Percentiles rank a stretch among this genome's conserved stretches.
phyloP scores from a whole-genome alignment of 2,113 vertebrate species.

The Urocitellus parryii region DNA sequence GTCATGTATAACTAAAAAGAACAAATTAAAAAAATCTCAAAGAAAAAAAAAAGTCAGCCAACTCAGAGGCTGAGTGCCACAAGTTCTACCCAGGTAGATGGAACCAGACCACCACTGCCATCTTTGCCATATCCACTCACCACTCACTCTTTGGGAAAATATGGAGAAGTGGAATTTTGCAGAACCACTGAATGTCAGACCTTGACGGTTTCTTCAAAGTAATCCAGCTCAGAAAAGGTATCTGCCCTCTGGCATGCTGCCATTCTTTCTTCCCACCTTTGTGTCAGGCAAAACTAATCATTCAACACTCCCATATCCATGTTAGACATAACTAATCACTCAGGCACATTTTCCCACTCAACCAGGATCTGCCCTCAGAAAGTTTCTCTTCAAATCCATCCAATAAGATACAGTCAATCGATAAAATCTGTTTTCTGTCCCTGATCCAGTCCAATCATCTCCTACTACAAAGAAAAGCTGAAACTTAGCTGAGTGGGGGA shows the following conservation, averaged over 20 bases:
- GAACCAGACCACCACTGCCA: neutral
- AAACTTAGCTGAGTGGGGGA: neutral
- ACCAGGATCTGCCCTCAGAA: slow-evolving; percentile 13
- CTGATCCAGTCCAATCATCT: neutral
- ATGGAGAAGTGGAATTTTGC: neutral
- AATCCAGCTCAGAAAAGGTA: neutral
- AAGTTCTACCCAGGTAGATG: neutral
- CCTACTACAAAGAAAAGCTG: neutral
- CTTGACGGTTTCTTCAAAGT: neutral
- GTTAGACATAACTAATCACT: neutral
- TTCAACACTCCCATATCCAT: neutral
- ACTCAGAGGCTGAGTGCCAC: neutral
- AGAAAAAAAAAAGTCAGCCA: neutral
- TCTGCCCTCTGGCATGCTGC: neutral
- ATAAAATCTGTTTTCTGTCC: neutral
- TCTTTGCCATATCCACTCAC: neutral
- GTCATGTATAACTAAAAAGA: no score
- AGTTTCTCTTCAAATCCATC: neutral
- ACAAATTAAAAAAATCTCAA: no score
- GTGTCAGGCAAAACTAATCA: neutral
- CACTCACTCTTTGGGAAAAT: neutral
- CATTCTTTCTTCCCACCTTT: neutral
- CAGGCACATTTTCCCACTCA: neutral
- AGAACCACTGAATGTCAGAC: neutral
- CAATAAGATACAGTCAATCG: neutral